phyloP scores from a whole-genome alignment of 2,797 vertebrate species.

The Echeneis naucrates region DNA sequence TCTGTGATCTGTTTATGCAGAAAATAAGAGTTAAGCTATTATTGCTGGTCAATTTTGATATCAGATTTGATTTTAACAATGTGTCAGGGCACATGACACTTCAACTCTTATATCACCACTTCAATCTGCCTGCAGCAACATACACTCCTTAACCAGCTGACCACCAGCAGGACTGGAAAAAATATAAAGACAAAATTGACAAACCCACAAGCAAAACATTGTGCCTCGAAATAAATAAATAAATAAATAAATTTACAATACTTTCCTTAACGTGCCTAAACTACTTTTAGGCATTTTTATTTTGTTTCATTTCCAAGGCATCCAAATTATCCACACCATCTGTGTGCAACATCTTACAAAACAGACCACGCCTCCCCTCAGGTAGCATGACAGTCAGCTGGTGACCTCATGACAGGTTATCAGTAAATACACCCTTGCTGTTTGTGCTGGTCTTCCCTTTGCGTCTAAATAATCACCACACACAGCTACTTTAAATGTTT shows the following conservation, averaged over 20 bases:
- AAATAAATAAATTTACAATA: too few relatives aligned
- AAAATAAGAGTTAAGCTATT: background rate
- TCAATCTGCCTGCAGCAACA: slow-evolving; percentile 18
- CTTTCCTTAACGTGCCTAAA: background rate
- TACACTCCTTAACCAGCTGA: slow-evolving; percentile 39
- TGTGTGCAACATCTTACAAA: slow-evolving; percentile 18
- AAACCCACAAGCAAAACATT: background rate
- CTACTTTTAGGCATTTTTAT: background rate
- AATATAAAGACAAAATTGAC: background rate
- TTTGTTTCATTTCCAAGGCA: background rate
- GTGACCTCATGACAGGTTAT: slow-evolving; percentile 68
- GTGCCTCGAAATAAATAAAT: background rate
- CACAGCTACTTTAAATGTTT: background rate
- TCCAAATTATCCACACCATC: background rate
- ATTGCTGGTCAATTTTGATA: background rate
- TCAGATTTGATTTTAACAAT: background rate
- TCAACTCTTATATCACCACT: slow-evolving; percentile 7
- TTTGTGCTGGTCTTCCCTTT: slow-evolving; percentile 12
- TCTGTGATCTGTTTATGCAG: background rate
- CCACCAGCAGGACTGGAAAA: slow-evolving; percentile 24
- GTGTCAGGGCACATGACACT: background rate
- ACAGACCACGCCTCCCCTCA: slow-evolving; percentile 60
- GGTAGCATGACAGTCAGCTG: slow-evolving; percentile 77
- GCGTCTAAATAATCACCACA: slow-evolving; percentile 37
- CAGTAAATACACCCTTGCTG: slow-evolving; percentile 51